These are phyloP conservation scores for Balanococcus diminutus DNA, from an alignment of 2,888 invertebrate species.

Conservation along the genomic window DNA sequence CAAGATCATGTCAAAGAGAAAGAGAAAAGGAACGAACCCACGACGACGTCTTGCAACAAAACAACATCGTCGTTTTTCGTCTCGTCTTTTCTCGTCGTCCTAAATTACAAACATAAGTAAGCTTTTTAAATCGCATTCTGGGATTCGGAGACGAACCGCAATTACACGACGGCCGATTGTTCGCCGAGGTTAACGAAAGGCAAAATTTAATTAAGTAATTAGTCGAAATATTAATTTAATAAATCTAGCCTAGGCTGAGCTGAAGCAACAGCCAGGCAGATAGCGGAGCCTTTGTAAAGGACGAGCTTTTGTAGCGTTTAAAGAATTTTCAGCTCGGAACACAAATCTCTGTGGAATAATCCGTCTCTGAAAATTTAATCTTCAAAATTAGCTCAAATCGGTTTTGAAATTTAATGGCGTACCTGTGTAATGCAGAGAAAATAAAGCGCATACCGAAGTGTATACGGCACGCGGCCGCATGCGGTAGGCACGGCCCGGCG, in stretches of 20 bases:
- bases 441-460: neutral
- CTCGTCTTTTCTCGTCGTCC: neutral
- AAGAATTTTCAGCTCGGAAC: constrained; percentile 7
- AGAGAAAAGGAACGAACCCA: neutral
- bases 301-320: constrained; percentile 30
- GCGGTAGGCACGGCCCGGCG: no score
- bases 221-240: constrained; percentile 22
- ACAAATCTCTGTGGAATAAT: constrained; percentile 41
- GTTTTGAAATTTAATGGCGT: constrained; percentile 22
- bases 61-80: neutral
- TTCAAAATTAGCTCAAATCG: constrained; percentile 43
- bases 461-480: no score
- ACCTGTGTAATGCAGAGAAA: constrained; percentile 28
- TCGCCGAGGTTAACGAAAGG: constrained; percentile 2
- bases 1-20: no score
- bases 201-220: constrained; percentile 21
- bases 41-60: neutral
- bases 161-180: neutral
- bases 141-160: neutral
- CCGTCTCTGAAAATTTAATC: constrained; percentile 47
- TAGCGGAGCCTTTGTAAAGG: neutral
- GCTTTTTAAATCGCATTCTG: neutral
- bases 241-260: neutral
- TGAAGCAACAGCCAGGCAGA: neutral
- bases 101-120: neutral